Percentiles rank a stretch among this genome's conserved stretches.
phyloP scores from a whole-genome alignment of 2,113 vertebrate species.

The Brienomyrus brachyistius region DNA sequence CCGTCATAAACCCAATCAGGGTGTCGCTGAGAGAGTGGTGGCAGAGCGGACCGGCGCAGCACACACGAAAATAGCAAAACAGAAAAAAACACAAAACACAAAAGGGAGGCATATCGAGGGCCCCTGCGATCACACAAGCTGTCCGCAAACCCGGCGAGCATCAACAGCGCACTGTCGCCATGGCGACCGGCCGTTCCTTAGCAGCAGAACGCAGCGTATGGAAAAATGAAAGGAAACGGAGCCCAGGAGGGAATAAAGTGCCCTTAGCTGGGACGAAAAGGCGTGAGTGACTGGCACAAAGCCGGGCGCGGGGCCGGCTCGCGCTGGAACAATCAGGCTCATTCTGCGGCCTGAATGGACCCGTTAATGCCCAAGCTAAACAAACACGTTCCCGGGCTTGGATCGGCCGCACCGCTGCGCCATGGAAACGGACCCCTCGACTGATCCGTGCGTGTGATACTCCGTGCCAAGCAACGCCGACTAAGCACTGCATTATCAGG shows the following conservation, averaged over 20 bases:
- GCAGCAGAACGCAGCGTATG: constrained; percentile 60
- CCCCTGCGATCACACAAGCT: constrained; percentile 38
- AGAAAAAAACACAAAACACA: background rate
- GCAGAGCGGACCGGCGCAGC: background rate
- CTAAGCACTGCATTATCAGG: background rate
- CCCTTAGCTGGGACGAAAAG: constrained; percentile 34
- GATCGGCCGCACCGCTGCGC: background rate
- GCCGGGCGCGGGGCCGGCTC: constrained; percentile 11
- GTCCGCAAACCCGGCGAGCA: constrained; percentile 51
- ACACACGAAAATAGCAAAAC: background rate
- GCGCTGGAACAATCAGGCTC: background rate
- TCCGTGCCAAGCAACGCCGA: background rate
- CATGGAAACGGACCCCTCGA: background rate
- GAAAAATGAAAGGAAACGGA: constrained; percentile 56
- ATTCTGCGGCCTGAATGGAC: background rate
- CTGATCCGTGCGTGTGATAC: constrained; percentile 15
- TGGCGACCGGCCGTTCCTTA: constrained; percentile 64
- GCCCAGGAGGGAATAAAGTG: constrained; percentile 21
- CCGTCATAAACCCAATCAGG: background rate
- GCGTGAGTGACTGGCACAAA: constrained; percentile 18
- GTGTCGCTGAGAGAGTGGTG: background rate
- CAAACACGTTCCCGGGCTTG: background rate
- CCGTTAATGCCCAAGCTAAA: background rate
- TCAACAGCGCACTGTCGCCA: constrained; percentile 61
- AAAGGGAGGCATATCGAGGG: background rate